phyloP scores from a whole-genome alignment of 2,888 invertebrate species.

The Julus scandinavius region DNA sequence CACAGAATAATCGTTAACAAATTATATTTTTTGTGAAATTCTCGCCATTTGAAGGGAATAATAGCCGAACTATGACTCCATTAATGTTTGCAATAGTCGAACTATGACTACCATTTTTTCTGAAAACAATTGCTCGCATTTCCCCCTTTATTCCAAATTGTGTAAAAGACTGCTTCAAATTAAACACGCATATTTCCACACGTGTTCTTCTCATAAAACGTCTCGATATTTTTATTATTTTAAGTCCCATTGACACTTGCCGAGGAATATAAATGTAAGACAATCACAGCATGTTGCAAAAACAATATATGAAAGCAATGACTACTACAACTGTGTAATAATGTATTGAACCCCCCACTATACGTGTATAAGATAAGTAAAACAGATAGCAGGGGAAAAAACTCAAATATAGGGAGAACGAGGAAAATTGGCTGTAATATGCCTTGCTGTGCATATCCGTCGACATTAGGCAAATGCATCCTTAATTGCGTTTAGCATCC shows the following conservation, averaged over 20 bases:
- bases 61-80: too few species aligned
- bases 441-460: constrained; percentile 40
- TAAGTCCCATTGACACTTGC: background rate
- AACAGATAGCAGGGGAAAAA: background rate
- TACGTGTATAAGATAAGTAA: background rate
- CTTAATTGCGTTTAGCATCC: constrained; percentile 48
- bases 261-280: background rate
- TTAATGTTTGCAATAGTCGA: too few species aligned
- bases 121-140: too few species aligned
- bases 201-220: background rate
- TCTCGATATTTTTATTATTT: background rate
- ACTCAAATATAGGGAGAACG: background rate
- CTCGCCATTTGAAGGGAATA: too few species aligned
- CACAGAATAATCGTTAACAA: too few species aligned
- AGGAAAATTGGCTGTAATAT: background rate
- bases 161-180: background rate
- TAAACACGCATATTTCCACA: background rate
- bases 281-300: background rate
- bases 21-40: too few species aligned
- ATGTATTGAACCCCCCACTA: background rate
- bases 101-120: too few species aligned
- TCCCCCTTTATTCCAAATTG: background rate
- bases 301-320: too few species aligned
- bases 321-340: background rate
- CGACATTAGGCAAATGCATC: constrained; percentile 47